phyloP scores from a whole-genome alignment of 1,140 invertebrate genomes.

The Scaptomyza pallida region DNA sequence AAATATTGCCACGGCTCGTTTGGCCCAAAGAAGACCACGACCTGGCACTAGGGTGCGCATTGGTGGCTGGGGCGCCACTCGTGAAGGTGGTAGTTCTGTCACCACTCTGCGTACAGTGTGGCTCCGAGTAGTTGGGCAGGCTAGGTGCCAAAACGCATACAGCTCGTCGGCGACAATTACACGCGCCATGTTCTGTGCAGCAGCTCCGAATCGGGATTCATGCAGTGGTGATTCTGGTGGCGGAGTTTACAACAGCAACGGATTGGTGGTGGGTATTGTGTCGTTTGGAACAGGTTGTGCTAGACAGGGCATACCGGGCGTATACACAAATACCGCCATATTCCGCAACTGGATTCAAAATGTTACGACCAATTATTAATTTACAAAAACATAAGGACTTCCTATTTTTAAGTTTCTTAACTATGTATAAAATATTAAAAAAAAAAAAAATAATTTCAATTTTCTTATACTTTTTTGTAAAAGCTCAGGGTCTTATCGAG shows the following conservation, averaged over 20 bases:
- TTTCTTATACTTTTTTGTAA: too few species aligned
- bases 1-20: constrained; percentile 49
- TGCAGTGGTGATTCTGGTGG: constrained; percentile 68
- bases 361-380: constrained; percentile 47
- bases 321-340: constrained; percentile 40
- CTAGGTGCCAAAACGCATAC: constrained; percentile 1
- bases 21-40: constrained; percentile 33
- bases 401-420: too few species aligned
- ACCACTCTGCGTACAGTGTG: constrained; percentile 2
- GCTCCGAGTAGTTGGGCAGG: constrained; percentile 3
- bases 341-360: constrained; percentile 26
- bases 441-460: too few species aligned
- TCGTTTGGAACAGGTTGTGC: constrained; percentile 63
- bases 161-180: constrained; percentile 37
- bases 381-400: too few species aligned
- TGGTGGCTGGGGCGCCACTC: constrained; percentile 55
- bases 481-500: too few species aligned
- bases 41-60: constrained; percentile 31
- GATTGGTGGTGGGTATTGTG: constrained; percentile 48
- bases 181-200: constrained; percentile 67
- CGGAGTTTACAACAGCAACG: constrained; percentile 1
- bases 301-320: constrained; percentile 44
- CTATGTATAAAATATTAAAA: too few species aligned
- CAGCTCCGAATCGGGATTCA: constrained; percentile 25
- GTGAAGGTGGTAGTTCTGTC: constrained; percentile 34